phyloP scores from a whole-genome alignment of 2,888 invertebrate species.

The Torymus aiolomorphi region DNA sequence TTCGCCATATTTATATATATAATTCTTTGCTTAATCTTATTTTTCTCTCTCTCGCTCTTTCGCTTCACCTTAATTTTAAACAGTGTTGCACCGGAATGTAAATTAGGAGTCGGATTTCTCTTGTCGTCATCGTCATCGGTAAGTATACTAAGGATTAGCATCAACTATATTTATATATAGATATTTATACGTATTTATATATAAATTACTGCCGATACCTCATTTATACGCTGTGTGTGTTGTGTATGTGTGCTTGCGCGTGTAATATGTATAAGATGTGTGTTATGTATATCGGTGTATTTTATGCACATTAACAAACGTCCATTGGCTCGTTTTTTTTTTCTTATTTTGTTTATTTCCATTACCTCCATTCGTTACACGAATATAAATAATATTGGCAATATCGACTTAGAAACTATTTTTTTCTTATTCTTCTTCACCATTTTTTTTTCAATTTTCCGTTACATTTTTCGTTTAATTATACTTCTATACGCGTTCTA shows the following conservation, averaged over 20 bases:
- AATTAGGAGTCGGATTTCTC: conserved; percentile 63
- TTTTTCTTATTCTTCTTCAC: conserved; percentile 53
- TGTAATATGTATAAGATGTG: too few relatives aligned
- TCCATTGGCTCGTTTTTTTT: conserved; percentile 61
- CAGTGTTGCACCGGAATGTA: conserved; percentile 67
- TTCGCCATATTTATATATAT: conserved; percentile 24
- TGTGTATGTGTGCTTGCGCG: too few relatives aligned
- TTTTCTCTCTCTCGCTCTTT: conserved; percentile 50
- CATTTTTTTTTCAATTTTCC: conserved; percentile 48
- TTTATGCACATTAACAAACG: conserved; percentile 72
- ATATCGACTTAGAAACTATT: conserved; percentile 73
- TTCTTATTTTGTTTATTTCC: too few relatives aligned
- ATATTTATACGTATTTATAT: conserved; percentile 60
- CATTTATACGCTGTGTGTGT: background rate
- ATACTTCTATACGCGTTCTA: conserved; percentile 61
- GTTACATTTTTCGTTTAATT: conserved; percentile 57
- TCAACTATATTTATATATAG: conserved; percentile 62
- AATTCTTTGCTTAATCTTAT: conserved; percentile 22
- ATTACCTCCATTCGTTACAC: conserved; percentile 67
- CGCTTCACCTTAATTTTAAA: conserved; percentile 59
- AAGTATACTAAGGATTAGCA: conserved; percentile 67
- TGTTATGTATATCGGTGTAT: conserved; percentile 57
- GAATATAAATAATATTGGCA: conserved; percentile 73
- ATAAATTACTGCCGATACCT: conserved; percentile 68
- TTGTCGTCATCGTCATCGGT: conserved; percentile 58